Evolutionary conservation across 2,113 vertebrate genomes (phyloP).

Genomic region (Xenopus borealis): DNA sequence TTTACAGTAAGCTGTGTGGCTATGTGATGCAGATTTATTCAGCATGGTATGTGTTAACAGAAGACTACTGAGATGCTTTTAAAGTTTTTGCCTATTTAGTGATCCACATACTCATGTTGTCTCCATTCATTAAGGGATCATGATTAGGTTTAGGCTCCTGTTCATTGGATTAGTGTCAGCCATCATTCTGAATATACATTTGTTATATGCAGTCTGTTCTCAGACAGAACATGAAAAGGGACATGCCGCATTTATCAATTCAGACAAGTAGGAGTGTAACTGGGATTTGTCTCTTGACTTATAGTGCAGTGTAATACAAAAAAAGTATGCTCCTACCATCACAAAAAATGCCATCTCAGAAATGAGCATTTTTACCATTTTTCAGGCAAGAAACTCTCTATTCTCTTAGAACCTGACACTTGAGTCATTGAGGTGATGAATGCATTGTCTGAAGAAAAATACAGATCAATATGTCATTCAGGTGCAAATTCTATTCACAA

Average conservation of each 20-base stretch:
- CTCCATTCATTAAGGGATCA: slow-evolving; percentile 51
- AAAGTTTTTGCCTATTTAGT: slow-evolving; percentile 48
- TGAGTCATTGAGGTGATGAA: slow-evolving; percentile 28
- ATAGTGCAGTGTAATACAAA: slow-evolving; percentile 48
- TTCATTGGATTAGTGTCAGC: slow-evolving; percentile 62
- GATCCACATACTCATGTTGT: slow-evolving; percentile 53
- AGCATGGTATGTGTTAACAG: too few species aligned
- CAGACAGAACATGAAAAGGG: slow-evolving; percentile 46
- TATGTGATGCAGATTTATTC: background rate
- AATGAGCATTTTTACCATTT: slow-evolving; percentile 25
- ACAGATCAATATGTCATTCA: slow-evolving; percentile 36
- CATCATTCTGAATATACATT: slow-evolving; percentile 56
- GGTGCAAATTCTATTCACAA: slow-evolving; percentile 19
- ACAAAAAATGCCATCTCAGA: slow-evolving; percentile 30
- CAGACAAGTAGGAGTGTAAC: slow-evolving; percentile 37
- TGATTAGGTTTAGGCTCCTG: slow-evolving; percentile 60
- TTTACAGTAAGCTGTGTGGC: slow-evolving; percentile 47
- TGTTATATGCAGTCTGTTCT: slow-evolving; percentile 59
- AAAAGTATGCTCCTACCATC: slow-evolving; percentile 42
- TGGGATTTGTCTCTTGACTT: slow-evolving; percentile 46
- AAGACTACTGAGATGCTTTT: too few species aligned
- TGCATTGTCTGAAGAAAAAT: background rate
- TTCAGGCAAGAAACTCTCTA: background rate
- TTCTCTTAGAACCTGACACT: slow-evolving; percentile 6
- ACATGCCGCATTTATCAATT: slow-evolving; percentile 51